phyloP scores from a whole-genome alignment of 2,888 invertebrate species.

The Sycophila texana region DNA sequence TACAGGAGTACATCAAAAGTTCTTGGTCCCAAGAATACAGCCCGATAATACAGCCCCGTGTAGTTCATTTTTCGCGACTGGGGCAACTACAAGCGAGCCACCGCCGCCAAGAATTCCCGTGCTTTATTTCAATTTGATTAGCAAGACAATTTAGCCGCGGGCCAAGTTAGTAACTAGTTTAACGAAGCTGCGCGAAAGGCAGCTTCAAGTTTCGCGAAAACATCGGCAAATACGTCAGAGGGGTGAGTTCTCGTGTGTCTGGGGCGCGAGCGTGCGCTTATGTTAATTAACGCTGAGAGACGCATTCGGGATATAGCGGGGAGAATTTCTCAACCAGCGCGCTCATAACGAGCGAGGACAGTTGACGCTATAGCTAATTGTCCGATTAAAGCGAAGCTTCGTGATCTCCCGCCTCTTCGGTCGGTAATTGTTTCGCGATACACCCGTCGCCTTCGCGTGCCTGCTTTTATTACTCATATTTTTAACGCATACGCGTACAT shows the following conservation, averaged over 20 bases:
- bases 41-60: too few relatives aligned
- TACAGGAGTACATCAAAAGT: too few relatives aligned
- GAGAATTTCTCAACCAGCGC: slow-evolving; percentile 25
- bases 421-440: slow-evolving; percentile 68
- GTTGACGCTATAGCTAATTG: slow-evolving; percentile 67
- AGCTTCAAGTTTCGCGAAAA: slow-evolving; percentile 48
- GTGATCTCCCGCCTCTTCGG: slow-evolving; percentile 54
- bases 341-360: slow-evolving; percentile 51
- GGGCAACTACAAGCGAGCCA: too few relatives aligned
- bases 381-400: slow-evolving; percentile 63
- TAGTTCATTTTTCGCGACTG: too few relatives aligned
- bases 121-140: slow-evolving; percentile 44
- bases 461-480: too few relatives aligned
- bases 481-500: neutral
- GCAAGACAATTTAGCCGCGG: slow-evolving; percentile 38
- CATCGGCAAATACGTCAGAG: slow-evolving; percentile 50
- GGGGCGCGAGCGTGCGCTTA: slow-evolving; percentile 11
- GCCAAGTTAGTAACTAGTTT: slow-evolving; percentile 47
- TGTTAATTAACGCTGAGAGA: slow-evolving; percentile 46
- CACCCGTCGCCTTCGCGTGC: too few relatives aligned
- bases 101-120: neutral
- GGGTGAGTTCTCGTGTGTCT: slow-evolving; percentile 16
- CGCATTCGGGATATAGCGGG: slow-evolving; percentile 27
- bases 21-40: too few relatives aligned
- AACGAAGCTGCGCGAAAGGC: slow-evolving; percentile 34